Evolutionary conservation across 2,888 invertebrate species (phyloP), one percentile per base, ranked within the genome.

Genomic region (Augochlorella aurata): DNA sequence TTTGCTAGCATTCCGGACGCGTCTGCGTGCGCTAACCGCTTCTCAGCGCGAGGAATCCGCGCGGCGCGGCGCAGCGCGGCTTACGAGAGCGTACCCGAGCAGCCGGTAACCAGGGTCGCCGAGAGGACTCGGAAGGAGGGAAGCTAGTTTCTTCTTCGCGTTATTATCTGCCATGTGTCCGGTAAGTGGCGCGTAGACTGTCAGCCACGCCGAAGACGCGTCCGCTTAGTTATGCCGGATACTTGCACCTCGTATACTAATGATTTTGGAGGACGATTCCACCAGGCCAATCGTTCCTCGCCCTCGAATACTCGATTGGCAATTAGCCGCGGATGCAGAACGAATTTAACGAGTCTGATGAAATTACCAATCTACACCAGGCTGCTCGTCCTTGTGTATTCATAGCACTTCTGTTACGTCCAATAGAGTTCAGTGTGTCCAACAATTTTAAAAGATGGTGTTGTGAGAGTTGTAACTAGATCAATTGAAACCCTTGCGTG

Each of bases 111-210:
- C 63, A 29, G 63, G 63, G 63, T 44, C 38, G 63, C 29, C 38
- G 12, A 9, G 21, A 63, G 38, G 38, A 29, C 61, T 16, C 61
- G 10, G 29, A 38, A 21, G 7, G 52, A 24, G 44, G 38, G 82
- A 82, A 85, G 87, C 89, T 86, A 87, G 90, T 89, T 90, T 89
- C 90, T 90, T 90, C 90, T 78, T 74, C 75, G 85, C 82, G 87
- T 91, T 91, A 91, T 91, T 91, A 91, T 90, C 90, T 16, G 24
- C 76, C 85, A 81, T 83, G 85, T 85, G 73, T 52, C 45, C 79
- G 83, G 85, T 88, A 88, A 90, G 86, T 87, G 88, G 83, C 82
- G 82, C 79, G 85, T 61, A 84, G 82, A 86, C 81, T 82, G 86
- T 68, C 66, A 52, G 71, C 69, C 79, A 85, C 81, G 79, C 77